Base-by-base conservation (phyloP, 1,140 invertebrate species). In the Drosophila arizonae region DNA sequence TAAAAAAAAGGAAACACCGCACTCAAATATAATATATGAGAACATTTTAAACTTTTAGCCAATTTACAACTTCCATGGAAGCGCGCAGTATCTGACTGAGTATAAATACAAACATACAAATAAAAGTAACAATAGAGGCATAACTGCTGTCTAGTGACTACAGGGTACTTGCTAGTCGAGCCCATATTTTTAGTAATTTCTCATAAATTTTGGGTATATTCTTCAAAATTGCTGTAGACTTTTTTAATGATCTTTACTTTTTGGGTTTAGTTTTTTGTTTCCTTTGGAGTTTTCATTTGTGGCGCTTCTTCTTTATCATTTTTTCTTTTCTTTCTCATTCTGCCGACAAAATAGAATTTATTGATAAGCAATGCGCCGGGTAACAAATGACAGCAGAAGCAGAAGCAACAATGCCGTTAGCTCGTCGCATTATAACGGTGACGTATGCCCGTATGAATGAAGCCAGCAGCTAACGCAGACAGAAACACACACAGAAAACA, bases 311-410 rank as follows among this genome's bases (percentile, higher is more conserved):
- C 33, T 5, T 9, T 33, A 33, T 39, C 15, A 52, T 24, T 57
- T 39, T 50, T 50, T 70, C 65, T 15, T 64, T 46, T 50, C 11
- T 26, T 61, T 15, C 43, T 60, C 15, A n/a, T 36, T 66, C n/a
- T 75, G 62, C 50, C 45, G 74, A 50, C 56, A 68, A 75, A 77
- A 79, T 77, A 85, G 74, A 81, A 85, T 75, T 77, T 77, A 77
- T 80, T 85, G 81, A 85, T 85, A 85, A 85, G 73, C 66, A 60
- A 17, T 46, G 41, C 26, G 21, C 5, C n/a, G 30, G 52, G 15
- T 8, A 36, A 36, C 28, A 55, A 48, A 61, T 52, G 52, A 17
- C 17, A 55, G 28, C 41, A 48, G 54, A 50, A 57, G 41, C 52
- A 39, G 11, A 10, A 51, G 45, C 52, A 55, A 65, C 51, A 51